phyloP scores from a whole-genome alignment of 2,888 invertebrate species.

The Eustalomyia histrio region DNA sequence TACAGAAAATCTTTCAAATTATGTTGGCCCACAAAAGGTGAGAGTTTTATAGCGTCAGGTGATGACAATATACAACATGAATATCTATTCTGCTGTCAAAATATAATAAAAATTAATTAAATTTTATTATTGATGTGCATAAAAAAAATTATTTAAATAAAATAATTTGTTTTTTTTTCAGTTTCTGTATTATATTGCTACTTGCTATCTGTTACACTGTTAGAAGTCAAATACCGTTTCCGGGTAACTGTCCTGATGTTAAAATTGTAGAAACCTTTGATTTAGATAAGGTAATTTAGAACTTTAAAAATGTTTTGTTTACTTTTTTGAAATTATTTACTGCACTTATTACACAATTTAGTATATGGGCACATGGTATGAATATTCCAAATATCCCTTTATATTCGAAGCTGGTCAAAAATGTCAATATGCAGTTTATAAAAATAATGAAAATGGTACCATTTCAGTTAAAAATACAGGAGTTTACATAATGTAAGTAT shows the following conservation, averaged over 20 bases:
- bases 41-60: constrained; percentile 23
- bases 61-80: not conserved
- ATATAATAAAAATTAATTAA: not conserved
- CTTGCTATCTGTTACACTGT: constrained; percentile 51
- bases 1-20: not conserved
- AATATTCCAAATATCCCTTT: constrained; percentile 87
- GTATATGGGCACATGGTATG: constrained; percentile 90
- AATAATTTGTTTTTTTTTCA: constrained; percentile 2
- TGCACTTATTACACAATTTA: constrained; percentile 70
- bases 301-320: not conserved
- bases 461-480: constrained; percentile 80
- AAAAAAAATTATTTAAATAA: too few species aligned
- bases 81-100: not conserved
- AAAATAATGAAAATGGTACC: constrained; percentile 78
- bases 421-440: constrained; percentile 86
- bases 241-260: constrained; percentile 84
- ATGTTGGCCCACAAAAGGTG: constrained; percentile 37
- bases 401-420: constrained; percentile 87
- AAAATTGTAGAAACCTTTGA: constrained; percentile 83
- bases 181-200: constrained; percentile 8
- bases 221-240: constrained; percentile 82
- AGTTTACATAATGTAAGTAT: constrained; percentile 73
- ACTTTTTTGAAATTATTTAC: not conserved
- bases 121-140: constrained; percentile 7
- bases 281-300: constrained; percentile 77